Conservation (phyloP, 2,888 invertebrate genomes). For the Geophilus truncorum region DNA sequence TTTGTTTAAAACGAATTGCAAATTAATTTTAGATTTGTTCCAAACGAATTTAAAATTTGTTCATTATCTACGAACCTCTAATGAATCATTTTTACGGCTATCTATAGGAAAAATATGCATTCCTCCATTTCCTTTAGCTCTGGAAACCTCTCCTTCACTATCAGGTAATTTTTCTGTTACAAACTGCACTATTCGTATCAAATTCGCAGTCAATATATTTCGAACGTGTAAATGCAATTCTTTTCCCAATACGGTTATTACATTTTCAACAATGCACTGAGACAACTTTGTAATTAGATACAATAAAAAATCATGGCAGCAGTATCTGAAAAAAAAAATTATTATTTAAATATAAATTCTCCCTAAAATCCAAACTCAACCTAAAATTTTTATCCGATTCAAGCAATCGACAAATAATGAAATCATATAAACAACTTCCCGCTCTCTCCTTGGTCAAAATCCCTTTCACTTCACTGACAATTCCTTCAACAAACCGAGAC, state of each 20-base stretch:
- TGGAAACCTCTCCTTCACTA: not conserved
- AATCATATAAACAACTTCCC: not conserved
- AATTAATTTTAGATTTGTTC: not conserved
- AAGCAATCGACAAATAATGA: not conserved
- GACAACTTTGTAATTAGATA: not conserved
- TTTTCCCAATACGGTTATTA: not conserved
- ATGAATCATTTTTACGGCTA: not conserved
- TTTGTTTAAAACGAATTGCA: too few species aligned
- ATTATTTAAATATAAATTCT: not conserved
- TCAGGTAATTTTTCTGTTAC: not conserved
- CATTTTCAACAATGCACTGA: not conserved
- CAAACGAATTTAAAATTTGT: not conserved
- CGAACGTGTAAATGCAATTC: not conserved
- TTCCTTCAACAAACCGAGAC: not conserved
- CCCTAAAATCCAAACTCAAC: too few species aligned
- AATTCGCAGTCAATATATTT: not conserved
- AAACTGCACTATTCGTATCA: not conserved
- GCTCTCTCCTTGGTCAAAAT: not conserved
- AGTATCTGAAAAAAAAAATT: not conserved
- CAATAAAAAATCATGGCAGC: not conserved
- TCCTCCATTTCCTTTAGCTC: too few species aligned
- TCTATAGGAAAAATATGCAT: not conserved
- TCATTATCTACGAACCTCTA: not conserved
- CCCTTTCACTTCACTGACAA: not conserved
- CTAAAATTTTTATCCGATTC: not conserved